Evolutionary conservation across 1,140 invertebrate genomes (phyloP).

Genomic region (Papilio dardanus): DNA sequence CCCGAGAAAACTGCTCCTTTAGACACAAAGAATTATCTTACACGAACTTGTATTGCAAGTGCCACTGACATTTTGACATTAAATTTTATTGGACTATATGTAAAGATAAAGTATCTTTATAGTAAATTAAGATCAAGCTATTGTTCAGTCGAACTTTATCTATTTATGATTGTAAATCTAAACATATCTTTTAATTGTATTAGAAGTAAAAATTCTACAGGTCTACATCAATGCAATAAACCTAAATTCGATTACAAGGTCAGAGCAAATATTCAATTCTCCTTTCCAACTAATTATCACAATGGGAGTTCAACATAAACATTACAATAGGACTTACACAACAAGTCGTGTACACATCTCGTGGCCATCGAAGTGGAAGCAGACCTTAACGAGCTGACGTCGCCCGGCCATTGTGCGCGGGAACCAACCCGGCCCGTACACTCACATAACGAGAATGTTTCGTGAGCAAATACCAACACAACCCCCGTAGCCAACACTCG

Average conservation of each 20-base stretch:
- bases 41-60: slow-evolving; percentile 6
- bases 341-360: slow-evolving; percentile 45
- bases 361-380: slow-evolving; percentile 54
- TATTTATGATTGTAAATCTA: not conserved
- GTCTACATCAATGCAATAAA: not conserved
- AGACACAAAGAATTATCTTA: slow-evolving; percentile 32
- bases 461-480: slow-evolving; percentile 48
- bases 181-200: not conserved
- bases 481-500: slow-evolving; percentile 12
- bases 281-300: slow-evolving; percentile 29
- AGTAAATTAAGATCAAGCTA: not conserved
- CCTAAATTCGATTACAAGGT: not conserved
- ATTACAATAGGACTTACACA: slow-evolving; percentile 19
- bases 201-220: no score
- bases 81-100: not conserved
- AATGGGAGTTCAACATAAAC: slow-evolving; percentile 26
- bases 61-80: not conserved
- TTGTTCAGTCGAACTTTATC: not conserved
- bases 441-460: slow-evolving; percentile 53
- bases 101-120: not conserved
- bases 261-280: not conserved
- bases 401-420: slow-evolving; percentile 47
- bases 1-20: slow-evolving; percentile 35
- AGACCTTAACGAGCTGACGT: slow-evolving; percentile 57
- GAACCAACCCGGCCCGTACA: slow-evolving; percentile 42